phyloP scores from a whole-genome alignment of 2,113 vertebrate species.

The Eudorcas thomsonii region DNA sequence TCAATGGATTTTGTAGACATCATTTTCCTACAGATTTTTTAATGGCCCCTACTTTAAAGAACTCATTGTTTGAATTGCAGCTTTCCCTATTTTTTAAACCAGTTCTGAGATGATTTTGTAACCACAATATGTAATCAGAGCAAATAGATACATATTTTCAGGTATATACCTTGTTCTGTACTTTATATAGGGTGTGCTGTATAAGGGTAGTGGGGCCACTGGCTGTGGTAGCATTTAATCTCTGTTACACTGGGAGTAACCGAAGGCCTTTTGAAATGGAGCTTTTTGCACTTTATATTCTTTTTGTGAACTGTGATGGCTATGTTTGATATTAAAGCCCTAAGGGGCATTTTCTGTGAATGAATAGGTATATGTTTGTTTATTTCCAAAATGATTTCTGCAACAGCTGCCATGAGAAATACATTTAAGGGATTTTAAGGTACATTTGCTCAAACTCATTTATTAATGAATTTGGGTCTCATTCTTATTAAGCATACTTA shows the following conservation, averaged over 20 bases:
- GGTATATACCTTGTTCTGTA: not conserved
- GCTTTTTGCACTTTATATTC: conserved; percentile 66
- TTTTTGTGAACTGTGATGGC: conserved; percentile 14
- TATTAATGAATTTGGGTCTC: not conserved
- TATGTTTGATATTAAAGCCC: conserved; percentile 41
- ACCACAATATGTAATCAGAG: not conserved
- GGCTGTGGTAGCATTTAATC: not conserved
- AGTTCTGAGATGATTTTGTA: conserved; percentile 18
- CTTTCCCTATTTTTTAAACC: not conserved
- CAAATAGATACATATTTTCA: not conserved
- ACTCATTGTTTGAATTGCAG: not conserved
- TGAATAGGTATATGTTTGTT: not conserved
- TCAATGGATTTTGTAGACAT: not conserved
- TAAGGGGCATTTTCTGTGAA: conserved; percentile 51
- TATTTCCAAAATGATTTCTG: conserved; percentile 2
- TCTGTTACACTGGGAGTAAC: not conserved
- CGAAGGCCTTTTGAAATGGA: conserved; percentile 29
- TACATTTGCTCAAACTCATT: not conserved
- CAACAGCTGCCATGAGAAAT: not conserved
- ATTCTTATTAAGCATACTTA: not conserved
- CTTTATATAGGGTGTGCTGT: not conserved
- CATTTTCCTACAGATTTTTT: not conserved
- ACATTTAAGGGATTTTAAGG: not conserved
- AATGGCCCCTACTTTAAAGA: not conserved
- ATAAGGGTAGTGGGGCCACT: not conserved